Conservation (phyloP, 2,113 vertebrate species). For the Salvelinus fontinalis region DNA sequence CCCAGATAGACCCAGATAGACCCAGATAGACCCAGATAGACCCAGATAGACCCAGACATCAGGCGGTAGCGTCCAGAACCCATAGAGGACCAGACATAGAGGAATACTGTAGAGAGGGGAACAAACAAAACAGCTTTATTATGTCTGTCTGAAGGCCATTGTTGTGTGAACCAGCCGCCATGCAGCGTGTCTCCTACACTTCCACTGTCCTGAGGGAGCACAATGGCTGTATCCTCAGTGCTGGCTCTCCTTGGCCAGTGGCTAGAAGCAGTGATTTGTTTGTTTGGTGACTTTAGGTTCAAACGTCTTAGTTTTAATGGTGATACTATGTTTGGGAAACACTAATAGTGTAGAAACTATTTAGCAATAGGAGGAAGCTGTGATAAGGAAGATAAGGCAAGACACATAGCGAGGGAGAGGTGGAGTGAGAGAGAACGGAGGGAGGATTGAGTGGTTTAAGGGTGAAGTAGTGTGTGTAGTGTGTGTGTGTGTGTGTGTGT, state of each 20-base stretch:
- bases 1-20: too few relatives aligned
- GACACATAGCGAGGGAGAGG: not conserved
- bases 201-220: constrained; percentile 13
- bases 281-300: too few relatives aligned
- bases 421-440: not conserved
- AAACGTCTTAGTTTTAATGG: too few relatives aligned
- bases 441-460: not conserved
- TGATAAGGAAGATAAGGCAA: not conserved
- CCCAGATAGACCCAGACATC: not conserved
- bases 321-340: too few relatives aligned
- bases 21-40: too few relatives aligned
- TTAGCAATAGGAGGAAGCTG: too few relatives aligned
- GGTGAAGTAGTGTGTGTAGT: not conserved
- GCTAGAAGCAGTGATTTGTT: too few relatives aligned
- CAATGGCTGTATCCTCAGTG: too few relatives aligned
- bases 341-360: too few relatives aligned
- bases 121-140: constrained; percentile 21
- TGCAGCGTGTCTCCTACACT: constrained; percentile 34
- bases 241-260: too few relatives aligned
- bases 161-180: constrained; percentile 30
- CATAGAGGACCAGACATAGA: not conserved
- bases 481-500: not conserved
- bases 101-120: not conserved
- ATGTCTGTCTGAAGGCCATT: constrained; percentile 42
- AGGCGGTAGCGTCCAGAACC: not conserved